A percentile compares a stretch with the other conserved stretches of the same genome.
Evolutionary conservation across 2,888 invertebrate genomes (phyloP).

Genomic region (Ligdia adustata): DNA sequence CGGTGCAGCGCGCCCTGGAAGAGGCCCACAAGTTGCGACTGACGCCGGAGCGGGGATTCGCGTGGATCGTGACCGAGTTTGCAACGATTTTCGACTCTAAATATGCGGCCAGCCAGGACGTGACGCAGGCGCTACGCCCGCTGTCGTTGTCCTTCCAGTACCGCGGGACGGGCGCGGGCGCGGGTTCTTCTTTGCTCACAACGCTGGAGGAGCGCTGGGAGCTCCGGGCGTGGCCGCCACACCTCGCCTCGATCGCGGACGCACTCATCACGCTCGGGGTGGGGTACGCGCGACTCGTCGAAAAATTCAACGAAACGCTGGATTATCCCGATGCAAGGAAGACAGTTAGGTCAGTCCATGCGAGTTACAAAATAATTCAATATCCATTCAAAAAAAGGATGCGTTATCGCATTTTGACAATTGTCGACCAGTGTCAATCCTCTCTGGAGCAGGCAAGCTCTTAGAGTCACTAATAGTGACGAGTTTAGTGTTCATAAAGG

Average conservation of each 20-base stretch:
- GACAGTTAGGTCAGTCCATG: too few relatives aligned
- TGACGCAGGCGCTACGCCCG: slow-evolving; percentile 20
- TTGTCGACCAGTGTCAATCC: too few relatives aligned
- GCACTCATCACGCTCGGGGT: slow-evolving; percentile 37
- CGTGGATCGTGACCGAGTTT: too few relatives aligned
- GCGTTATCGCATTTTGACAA: too few relatives aligned
- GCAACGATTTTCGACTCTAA: too few relatives aligned
- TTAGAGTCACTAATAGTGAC: too few relatives aligned
- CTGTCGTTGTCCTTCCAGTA: slow-evolving; percentile 43
- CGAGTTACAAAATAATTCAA: too few relatives aligned
- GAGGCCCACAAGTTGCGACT: slow-evolving; percentile 55
- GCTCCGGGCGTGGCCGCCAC: slow-evolving; percentile 49
- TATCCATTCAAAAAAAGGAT: too few relatives aligned
- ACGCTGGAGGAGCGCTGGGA: background rate
- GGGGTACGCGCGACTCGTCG: slow-evolving; percentile 20
- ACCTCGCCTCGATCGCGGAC: slow-evolving; percentile 35
- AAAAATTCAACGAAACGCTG: background rate
- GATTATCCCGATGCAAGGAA: slow-evolving; percentile 32
- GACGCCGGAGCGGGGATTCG: background rate
- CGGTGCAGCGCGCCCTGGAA: slow-evolving; percentile 87
- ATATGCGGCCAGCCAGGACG: background rate
- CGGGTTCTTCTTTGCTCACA: background rate
- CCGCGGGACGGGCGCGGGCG: slow-evolving; percentile 42
- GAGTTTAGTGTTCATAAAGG: too few relatives aligned
- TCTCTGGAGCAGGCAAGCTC: too few relatives aligned